Percentiles rank a stretch among this genome's conserved stretches.
phyloP scores from a whole-genome alignment of 2,797 vertebrate genomes.

The Siniperca obscura region DNA sequence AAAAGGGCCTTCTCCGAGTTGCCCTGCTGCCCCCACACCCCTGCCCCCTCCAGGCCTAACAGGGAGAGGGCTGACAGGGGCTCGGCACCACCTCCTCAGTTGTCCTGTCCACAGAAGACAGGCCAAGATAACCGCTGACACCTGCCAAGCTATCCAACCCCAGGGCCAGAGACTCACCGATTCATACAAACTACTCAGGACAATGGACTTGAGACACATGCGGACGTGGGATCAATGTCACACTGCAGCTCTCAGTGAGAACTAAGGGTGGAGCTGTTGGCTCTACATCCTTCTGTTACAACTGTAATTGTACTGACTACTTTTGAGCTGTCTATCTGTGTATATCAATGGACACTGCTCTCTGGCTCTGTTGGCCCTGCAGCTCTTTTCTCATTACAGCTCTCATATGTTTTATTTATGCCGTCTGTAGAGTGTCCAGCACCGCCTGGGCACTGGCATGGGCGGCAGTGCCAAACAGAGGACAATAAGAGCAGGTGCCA shows the following conservation, averaged over 20 bases:
- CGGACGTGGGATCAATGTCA: conserved; percentile 57
- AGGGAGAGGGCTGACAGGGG: conserved; percentile 77
- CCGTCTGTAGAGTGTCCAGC: conserved; percentile 85
- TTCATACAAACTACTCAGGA: conserved; percentile 68
- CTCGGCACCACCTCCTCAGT: conserved; percentile 70
- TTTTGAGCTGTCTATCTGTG: conserved; percentile 48
- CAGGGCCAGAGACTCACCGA: conserved; percentile 59
- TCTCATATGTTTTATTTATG: conserved; percentile 88
- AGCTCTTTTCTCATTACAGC: conserved; percentile 83
- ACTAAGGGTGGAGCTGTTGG: conserved; percentile 69
- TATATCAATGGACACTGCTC: conserved; percentile 62
- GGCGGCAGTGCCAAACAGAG: conserved; percentile 77
- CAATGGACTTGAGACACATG: conserved; percentile 68
- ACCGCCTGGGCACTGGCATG: conserved; percentile 76
- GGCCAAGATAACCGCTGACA: conserved; percentile 83
- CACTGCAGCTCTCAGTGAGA: conserved; percentile 49
- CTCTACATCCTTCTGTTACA: conserved; percentile 35
- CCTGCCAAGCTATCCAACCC: conserved; percentile 76
- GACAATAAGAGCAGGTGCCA: conserved; percentile 78
- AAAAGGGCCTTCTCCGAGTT: conserved; percentile 61
- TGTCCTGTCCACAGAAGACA: conserved; percentile 76
- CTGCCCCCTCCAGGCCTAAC: conserved; percentile 74
- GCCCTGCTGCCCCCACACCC: conserved; percentile 66
- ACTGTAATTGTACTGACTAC: conserved; percentile 35
- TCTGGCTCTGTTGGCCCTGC: conserved; percentile 74